Evolutionary conservation across 64 coral and sea anemone species (phyloP).

Genomic region (Porites lutea): DNA sequence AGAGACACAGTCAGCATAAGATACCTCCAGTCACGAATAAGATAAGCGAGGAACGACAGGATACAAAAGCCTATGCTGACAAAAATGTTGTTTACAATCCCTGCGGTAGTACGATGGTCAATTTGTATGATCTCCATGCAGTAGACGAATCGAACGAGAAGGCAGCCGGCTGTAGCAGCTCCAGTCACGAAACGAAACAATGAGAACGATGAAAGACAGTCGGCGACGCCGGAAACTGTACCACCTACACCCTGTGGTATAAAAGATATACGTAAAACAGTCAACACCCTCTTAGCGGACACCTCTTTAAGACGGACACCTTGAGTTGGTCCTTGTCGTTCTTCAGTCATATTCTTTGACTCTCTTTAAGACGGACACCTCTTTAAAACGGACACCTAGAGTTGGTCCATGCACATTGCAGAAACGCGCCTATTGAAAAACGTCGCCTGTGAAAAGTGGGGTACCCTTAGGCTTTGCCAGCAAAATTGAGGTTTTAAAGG

Average conservation of each 20-base stretch:
- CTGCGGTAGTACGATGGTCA: slow-evolving; percentile 67
- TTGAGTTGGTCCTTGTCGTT: too few relatives aligned
- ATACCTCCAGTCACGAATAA: slow-evolving; percentile 89
- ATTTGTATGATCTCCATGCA: slow-evolving; percentile 87
- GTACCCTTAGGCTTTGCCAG: too few relatives aligned
- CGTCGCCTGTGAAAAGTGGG: too few relatives aligned
- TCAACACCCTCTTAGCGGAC: too few relatives aligned
- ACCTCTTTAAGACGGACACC: too few relatives aligned
- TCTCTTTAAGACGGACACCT: too few relatives aligned
- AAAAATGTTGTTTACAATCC: slow-evolving; percentile 81
- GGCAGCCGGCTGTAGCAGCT: slow-evolving; percentile 73
- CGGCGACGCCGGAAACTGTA: slow-evolving; percentile 56
- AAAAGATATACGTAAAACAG: not conserved
- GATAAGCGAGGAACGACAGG: slow-evolving; percentile 73
- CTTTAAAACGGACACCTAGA: too few relatives aligned
- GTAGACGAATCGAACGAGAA: slow-evolving; percentile 81
- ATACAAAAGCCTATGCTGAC: slow-evolving; percentile 65
- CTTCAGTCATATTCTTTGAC: too few relatives aligned
- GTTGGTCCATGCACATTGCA: too few relatives aligned
- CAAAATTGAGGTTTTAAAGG: too few relatives aligned
- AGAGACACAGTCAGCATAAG: slow-evolving; percentile 68
- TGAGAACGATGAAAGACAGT: slow-evolving; percentile 85
- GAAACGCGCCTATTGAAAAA: too few relatives aligned
- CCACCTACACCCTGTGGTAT: slow-evolving; percentile 60
- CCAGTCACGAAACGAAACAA: slow-evolving; percentile 81